Base-by-base conservation (phyloP, 2,113 vertebrate species). In the Leptobrachium leishanense region DNA sequence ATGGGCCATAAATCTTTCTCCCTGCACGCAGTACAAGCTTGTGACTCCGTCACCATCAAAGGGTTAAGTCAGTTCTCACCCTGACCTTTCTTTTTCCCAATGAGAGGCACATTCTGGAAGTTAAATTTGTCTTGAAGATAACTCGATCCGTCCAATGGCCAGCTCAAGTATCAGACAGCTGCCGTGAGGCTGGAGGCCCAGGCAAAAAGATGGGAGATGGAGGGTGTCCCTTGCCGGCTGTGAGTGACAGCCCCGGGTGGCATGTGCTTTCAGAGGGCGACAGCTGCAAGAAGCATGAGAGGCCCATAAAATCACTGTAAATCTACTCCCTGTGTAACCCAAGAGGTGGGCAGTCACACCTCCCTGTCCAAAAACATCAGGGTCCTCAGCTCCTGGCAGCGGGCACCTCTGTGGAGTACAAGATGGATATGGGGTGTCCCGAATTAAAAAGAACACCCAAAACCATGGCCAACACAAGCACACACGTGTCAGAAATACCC, bases 101-200 rank as follows among this genome's bases (percentile, higher is more conserved):
- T 39, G 71, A 74, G 78, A 41, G 78, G 78, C 78, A 80, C 78
- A 80, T 80, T 80, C 78, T 80, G 54, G 62, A 74, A 50, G 78
- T 74, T 80, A 80, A 80, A 80, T 80, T 80, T 80, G 78, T 80
- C 78, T 80, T 80, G 78, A 80, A 74, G 78, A 80, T 72, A 80
- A 80, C 78, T 59, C 12, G 78, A 80, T 80, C 78, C 72, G 46
- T 5, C 70, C 63, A 79, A 62, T 65, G 63, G 68, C 42, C 71
- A 74, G 71, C 78, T 74, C 71, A 68, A 68, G 78, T 74, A 62
- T 74, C 71, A 68, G 71, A 74, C 78, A 80, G 72, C 78, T 80
- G 77, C 63, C 39, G 64, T 50, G 63, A 40, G 71, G 55, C 68
- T 64, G 63, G 59, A 69, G 75, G 66, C 55, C 41, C 50, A 63